Evolutionary conservation across 2,888 invertebrate species (phyloP).

Genomic region (Trichogramma evanescens): DNA sequence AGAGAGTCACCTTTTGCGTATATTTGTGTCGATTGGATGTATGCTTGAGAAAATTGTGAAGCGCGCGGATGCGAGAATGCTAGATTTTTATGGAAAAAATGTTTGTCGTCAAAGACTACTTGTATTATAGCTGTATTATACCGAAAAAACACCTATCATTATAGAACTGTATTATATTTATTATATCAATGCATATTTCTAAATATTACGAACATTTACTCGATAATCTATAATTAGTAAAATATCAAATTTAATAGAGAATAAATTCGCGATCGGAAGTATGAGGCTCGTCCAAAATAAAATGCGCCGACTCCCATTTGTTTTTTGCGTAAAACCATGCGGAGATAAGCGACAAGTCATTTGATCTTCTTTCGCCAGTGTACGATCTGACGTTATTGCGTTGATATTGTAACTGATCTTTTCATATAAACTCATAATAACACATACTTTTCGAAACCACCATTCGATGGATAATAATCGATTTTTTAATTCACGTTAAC

Average conservation of each 20-base stretch:
- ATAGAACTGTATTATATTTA: slow-evolving; percentile 46
- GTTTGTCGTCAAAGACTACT: slow-evolving; percentile 27
- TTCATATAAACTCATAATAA: too few species aligned
- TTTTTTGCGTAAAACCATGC: slow-evolving; percentile 23
- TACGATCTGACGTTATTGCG: slow-evolving; percentile 7
- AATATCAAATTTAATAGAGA: slow-evolving; percentile 45
- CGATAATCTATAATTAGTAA: slow-evolving; percentile 46
- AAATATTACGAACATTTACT: slow-evolving; percentile 41
- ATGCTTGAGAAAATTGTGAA: slow-evolving; percentile 22
- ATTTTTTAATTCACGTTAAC: too few species aligned
- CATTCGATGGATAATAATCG: too few species aligned
- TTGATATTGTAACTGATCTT: too few species aligned
- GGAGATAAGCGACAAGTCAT: slow-evolving; percentile 25
- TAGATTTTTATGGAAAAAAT: slow-evolving; percentile 16
- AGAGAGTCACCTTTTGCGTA: background rate
- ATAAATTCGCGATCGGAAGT: slow-evolving; percentile 38
- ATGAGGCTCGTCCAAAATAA: slow-evolving; percentile 23
- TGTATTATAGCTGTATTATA: slow-evolving; percentile 48
- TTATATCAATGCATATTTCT: slow-evolving; percentile 36
- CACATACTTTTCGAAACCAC: too few species aligned
- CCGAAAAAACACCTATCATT: slow-evolving; percentile 36
- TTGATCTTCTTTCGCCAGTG: slow-evolving; percentile 19
- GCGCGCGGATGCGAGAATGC: slow-evolving; percentile 11
- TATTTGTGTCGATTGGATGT: slow-evolving; percentile 13
- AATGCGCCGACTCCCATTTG: slow-evolving; percentile 18